These are phyloP conservation scores for Chiloscyllium plagiosum DNA, from an alignment of 2,113 vertebrate genomes.

Conservation along the genomic window DNA sequence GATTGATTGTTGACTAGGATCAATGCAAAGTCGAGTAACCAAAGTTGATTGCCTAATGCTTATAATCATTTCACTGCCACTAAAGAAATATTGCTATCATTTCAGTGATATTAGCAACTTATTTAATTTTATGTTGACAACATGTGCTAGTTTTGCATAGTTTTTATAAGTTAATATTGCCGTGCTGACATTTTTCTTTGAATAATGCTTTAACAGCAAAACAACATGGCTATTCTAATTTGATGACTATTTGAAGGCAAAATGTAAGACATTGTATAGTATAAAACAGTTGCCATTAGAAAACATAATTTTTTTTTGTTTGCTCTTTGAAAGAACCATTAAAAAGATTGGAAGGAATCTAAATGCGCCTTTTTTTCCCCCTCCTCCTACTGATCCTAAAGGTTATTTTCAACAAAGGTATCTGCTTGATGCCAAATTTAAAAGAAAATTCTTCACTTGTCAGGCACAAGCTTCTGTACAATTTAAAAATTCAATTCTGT, in stretches of 20 bases:
- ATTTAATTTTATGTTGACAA: not conserved
- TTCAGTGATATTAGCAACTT: not conserved
- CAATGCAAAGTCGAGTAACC: not conserved
- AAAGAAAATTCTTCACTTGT: not conserved
- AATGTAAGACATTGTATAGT: not conserved
- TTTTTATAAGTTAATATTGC: not conserved
- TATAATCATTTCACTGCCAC: not conserved
- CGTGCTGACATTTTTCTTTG: not conserved
- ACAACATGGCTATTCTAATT: not conserved
- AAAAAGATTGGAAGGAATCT: not conserved
- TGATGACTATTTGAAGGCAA: no score
- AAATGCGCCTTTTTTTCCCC: not conserved
- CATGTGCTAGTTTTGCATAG: not conserved
- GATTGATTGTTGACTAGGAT: not conserved
- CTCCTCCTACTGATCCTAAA: not conserved
- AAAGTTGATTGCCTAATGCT: not conserved
- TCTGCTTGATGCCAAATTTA: not conserved
- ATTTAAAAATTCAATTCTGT: not conserved
- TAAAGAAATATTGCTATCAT: not conserved
- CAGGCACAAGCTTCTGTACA: not conserved
- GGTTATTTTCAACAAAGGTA: not conserved
- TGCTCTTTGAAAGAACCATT: not conserved
- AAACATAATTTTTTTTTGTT: not conserved
- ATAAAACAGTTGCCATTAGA: not conserved
- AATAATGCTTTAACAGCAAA: not conserved